These are phyloP conservation scores for Agriopis marginaria DNA, from an alignment of 2,888 invertebrate species.

Conservation along the genomic window DNA sequence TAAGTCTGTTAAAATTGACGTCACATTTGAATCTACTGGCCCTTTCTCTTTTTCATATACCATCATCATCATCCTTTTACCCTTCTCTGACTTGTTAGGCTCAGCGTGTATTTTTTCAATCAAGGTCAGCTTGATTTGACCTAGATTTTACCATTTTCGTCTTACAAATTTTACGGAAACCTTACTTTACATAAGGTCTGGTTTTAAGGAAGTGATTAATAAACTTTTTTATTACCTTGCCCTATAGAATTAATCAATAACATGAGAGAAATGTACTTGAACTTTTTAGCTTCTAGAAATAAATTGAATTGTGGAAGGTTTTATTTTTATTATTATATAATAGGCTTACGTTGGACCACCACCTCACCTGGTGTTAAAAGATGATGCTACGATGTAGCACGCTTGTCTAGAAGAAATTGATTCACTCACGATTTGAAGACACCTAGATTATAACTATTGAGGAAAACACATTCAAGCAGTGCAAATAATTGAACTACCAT, in stretches of 20 bases:
- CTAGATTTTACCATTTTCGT: conserved; percentile 45
- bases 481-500: no score
- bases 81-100: no score
- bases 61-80: not conserved
- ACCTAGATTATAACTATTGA: no score
- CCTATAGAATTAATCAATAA: conserved; percentile 37
- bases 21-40: not conserved
- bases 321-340: not conserved
- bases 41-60: not conserved
- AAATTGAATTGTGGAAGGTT: not conserved
- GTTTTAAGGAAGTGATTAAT: conserved; percentile 42
- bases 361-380: no score
- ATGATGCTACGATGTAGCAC: no score
- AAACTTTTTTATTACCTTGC: conserved; percentile 37
- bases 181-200: conserved; percentile 29
- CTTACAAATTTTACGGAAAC: conserved; percentile 35
- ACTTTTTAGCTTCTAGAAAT: conserved; percentile 26
- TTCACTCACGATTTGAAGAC: no score
- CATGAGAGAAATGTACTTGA: conserved; percentile 18
- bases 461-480: no score
- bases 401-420: no score
- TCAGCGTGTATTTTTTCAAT: no score
- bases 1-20: no score
- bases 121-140: conserved; percentile 43
- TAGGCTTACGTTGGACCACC: not conserved